These are phyloP conservation scores for Pycnonotus jocosus DNA, from an alignment of 2,113 vertebrate species.

Conservation along the genomic window DNA sequence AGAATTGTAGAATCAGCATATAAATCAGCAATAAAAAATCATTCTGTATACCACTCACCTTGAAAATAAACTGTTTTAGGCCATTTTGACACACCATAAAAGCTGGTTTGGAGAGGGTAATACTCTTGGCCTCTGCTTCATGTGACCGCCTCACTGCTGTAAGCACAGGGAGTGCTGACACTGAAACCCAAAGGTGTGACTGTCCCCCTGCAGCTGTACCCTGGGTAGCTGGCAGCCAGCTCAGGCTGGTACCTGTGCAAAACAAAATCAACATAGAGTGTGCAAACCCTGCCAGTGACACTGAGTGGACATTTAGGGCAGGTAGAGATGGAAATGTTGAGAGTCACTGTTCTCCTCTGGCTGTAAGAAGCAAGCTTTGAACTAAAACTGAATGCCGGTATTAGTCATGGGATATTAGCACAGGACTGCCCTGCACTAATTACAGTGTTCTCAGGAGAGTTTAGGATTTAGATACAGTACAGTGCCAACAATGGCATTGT, in stretches of 20 bases:
- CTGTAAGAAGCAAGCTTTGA: not conserved
- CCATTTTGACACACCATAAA: not conserved
- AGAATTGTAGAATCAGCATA: not conserved
- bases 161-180: not conserved
- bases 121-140: not conserved
- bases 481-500: not conserved
- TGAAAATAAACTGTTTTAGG: constrained; percentile 18
- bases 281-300: not conserved
- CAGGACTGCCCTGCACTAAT: not conserved
- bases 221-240: not conserved
- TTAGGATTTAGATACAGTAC: not conserved
- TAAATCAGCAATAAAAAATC: not conserved
- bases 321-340: not conserved
- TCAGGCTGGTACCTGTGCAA: not conserved
- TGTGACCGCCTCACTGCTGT: not conserved
- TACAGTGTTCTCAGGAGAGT: not conserved
- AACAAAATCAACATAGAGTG: accelerated
- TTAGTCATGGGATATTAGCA: not conserved
- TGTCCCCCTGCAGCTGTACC: not conserved
- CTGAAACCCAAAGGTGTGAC: not conserved
- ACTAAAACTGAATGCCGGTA: not conserved
- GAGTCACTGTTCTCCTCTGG: not conserved
- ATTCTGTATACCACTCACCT: constrained; percentile 33
- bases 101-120: not conserved
- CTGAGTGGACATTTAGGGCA: not conserved